A percentile compares a stretch with the other conserved stretches of the same genome.
Evolutionary conservation across 2,888 invertebrate genomes (phyloP).

Genomic region (Xanthia icteritia): DNA sequence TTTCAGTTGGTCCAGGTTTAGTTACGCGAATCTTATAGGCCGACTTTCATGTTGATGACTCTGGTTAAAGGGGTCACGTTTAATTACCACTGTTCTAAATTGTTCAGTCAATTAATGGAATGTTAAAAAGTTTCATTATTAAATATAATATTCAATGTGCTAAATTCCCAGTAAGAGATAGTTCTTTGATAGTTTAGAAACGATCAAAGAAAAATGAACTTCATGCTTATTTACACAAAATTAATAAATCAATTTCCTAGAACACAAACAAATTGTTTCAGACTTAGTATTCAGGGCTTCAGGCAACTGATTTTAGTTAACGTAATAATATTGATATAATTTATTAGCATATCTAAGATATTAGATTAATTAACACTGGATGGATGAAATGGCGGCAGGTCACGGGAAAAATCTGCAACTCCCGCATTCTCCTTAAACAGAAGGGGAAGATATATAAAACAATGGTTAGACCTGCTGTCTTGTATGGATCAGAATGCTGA

Average conservation of each 20-base stretch:
- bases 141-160: too few relatives aligned
- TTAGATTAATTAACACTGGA: too few relatives aligned
- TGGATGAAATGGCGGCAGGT: too few relatives aligned
- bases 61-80: not conserved
- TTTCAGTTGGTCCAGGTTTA: not conserved
- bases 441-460: too few relatives aligned
- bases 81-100: not conserved
- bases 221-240: not conserved
- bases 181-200: not conserved
- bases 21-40: not conserved
- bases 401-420: too few relatives aligned
- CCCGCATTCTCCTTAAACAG: too few relatives aligned
- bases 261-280: not conserved
- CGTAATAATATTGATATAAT: not conserved
- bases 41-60: not conserved
- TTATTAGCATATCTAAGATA: too few relatives aligned
- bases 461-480: too few relatives aligned
- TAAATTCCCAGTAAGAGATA: not conserved
- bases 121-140: not conserved
- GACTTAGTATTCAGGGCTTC: not conserved
- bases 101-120: not conserved
- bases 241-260: not conserved
- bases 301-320: not conserved
- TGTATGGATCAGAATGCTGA: too few relatives aligned
- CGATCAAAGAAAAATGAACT: constrained; percentile 7